A percentile compares a stretch with the other conserved stretches of the same genome.
Conservation (phyloP, 2,888 invertebrate species). For the Nymphalis urticae region DNA sequence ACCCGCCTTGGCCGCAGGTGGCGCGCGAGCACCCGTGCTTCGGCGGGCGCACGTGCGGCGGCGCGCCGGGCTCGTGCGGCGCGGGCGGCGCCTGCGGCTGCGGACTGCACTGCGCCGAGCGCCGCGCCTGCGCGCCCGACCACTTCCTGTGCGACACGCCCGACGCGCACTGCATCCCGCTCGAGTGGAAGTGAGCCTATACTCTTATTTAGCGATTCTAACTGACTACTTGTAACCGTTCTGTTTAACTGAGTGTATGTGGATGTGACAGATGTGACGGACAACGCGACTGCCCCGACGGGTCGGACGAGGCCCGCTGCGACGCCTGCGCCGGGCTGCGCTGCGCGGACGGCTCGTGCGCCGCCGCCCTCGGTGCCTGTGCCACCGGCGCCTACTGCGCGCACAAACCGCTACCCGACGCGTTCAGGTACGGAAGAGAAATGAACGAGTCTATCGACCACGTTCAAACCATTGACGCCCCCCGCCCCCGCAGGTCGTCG, state of each 20-base stretch:
- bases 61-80: slow-evolving; percentile 49
- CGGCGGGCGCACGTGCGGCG: slow-evolving; percentile 57
- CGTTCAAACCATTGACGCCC: too few relatives aligned
- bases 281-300: slow-evolving; percentile 90
- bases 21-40: slow-evolving; percentile 72
- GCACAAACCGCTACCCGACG: slow-evolving; percentile 38
- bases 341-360: slow-evolving; percentile 85
- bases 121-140: slow-evolving; percentile 85
- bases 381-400: slow-evolving; percentile 69
- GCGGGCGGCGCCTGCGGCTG: slow-evolving; percentile 87
- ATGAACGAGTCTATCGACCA: too few relatives aligned
- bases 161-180: slow-evolving; percentile 61
- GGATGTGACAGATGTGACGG: slow-evolving; percentile 84
- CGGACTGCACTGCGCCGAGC: slow-evolving; percentile 84
- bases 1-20: slow-evolving; percentile 62
- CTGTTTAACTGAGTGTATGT: too few relatives aligned
- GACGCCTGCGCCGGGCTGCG: slow-evolving; percentile 79
- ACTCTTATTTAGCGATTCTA: background rate
- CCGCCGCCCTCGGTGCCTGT: slow-evolving; percentile 84
- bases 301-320: slow-evolving; percentile 83
- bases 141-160: slow-evolving; percentile 83
- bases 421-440: slow-evolving; percentile 66
- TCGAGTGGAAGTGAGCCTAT: slow-evolving; percentile 61
- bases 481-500: too few relatives aligned
- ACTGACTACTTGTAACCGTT: background rate